A percentile compares a stretch with the other conserved stretches of the same genome.
phyloP scores from a whole-genome alignment of 2,113 vertebrate genomes.

The Sisor rabdophorus region DNA sequence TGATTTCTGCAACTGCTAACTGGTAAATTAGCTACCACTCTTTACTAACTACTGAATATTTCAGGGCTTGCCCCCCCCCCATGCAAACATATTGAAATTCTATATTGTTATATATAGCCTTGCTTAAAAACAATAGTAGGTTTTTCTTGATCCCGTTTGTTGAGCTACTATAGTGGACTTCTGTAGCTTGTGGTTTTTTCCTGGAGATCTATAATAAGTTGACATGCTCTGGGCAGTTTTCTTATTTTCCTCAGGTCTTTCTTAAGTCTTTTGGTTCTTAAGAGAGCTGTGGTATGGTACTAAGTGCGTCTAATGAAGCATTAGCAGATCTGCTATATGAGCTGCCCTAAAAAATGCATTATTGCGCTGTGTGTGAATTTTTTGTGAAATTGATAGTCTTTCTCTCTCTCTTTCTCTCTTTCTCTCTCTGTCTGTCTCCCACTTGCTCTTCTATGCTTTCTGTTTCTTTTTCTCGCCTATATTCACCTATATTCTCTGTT shows the following conservation, averaged over 20 bases:
- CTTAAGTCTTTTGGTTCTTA: constrained; percentile 15
- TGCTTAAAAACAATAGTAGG: neutral
- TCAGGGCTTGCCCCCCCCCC: neutral
- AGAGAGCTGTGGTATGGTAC: constrained; percentile 31
- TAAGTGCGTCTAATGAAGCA: constrained; percentile 31
- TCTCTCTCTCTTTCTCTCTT: neutral
- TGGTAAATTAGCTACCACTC: neutral
- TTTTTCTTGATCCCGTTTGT: neutral
- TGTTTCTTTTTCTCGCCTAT: neutral
- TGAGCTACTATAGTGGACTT: neutral
- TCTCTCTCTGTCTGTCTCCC: constrained; percentile 4
- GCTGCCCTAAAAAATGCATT: constrained; percentile 48
- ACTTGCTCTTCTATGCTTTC: neutral
- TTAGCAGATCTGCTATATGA: constrained; percentile 1
- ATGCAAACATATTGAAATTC: neutral
- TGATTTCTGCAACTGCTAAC: neutral
- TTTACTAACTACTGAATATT: neutral
- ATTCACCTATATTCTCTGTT: neutral
- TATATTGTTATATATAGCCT: neutral
- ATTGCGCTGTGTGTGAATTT: constrained; percentile 31
- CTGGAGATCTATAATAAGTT: neutral
- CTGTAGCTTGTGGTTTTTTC: neutral
- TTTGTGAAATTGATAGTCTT: neutral
- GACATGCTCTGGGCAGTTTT: neutral
- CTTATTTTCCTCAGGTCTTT: neutral